Evolutionary conservation across 2,113 vertebrate genomes (phyloP).

Genomic region (Aspidoscelis tigris): DNA sequence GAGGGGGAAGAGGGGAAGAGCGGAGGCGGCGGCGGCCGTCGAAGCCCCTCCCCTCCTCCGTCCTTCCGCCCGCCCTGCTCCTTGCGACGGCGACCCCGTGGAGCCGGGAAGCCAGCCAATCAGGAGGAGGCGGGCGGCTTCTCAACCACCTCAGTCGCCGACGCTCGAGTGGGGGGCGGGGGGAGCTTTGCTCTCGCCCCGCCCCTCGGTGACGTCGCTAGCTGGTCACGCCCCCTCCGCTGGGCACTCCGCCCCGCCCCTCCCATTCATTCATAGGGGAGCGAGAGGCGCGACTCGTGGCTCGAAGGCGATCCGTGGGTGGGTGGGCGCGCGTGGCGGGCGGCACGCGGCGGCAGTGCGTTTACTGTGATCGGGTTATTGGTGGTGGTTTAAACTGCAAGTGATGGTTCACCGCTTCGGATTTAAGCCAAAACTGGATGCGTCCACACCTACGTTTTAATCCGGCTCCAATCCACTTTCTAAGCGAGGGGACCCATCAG

Average conservation of each 20-base stretch:
- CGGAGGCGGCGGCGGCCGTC: slow-evolving; percentile 50
- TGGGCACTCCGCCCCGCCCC: background rate
- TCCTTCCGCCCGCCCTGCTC: no score
- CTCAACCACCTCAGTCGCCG: background rate
- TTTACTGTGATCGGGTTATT: background rate
- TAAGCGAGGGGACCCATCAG: no score
- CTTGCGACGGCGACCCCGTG: no score
- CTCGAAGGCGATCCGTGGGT: no score
- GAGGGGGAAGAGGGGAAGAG: background rate
- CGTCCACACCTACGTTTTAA: no score
- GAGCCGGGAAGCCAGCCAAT: background rate
- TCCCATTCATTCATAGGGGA: slow-evolving; percentile 46
- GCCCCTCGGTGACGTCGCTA: background rate
- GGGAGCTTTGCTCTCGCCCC: background rate
- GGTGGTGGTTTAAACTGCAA: background rate
- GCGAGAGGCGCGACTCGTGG: background rate
- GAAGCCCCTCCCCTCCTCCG: background rate
- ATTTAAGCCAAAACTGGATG: no score
- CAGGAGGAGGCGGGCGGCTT: background rate
- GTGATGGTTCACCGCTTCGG: no score
- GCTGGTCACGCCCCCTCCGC: background rate
- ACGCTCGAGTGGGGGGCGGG: background rate
- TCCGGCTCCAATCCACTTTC: no score
- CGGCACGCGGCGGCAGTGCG: no score
- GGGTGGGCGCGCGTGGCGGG: background rate